These are phyloP conservation scores for Eurosta solidaginis DNA, from an alignment of 1,140 invertebrate species.

Conservation along the genomic window DNA sequence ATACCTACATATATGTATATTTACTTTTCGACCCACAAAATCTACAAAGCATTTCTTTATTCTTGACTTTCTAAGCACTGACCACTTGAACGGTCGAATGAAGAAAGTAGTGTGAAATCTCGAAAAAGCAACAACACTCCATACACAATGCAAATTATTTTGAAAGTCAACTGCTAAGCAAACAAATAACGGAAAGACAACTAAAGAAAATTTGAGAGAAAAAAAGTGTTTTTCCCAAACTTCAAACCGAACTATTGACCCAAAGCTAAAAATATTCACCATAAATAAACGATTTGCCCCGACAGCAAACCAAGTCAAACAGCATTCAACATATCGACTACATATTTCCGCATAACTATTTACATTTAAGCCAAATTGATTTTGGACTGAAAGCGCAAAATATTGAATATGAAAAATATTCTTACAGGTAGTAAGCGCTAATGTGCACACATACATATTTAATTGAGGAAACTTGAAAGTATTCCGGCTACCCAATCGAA, in stretches of 20 bases:
- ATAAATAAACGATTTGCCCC: slow-evolving; percentile 8
- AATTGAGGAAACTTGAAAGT: not conserved
- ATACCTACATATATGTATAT: not conserved
- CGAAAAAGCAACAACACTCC: not conserved
- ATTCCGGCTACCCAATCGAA: not conserved
- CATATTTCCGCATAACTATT: not conserved
- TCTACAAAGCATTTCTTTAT: not conserved
- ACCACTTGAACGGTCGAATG: not conserved
- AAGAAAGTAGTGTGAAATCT: not conserved
- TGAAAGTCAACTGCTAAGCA: not conserved
- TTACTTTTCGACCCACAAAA: too few species aligned
- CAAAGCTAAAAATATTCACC: slow-evolving; percentile 17
- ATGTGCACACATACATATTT: not conserved
- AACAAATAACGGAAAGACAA: not conserved
- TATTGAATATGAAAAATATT: not conserved
- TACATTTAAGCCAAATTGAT: not conserved
- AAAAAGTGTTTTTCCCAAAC: slow-evolving; percentile 17
- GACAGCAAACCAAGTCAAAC: not conserved
- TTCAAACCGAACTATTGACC: slow-evolving; percentile 16
- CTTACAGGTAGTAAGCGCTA: not conserved
- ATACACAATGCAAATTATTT: not conserved
- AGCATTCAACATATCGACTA: not conserved
- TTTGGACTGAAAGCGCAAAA: not conserved
- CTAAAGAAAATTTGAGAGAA: not conserved
- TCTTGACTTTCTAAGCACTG: slow-evolving; percentile 1